These are phyloP conservation scores for Argyrosomus regius DNA, from an alignment of 2,797 vertebrate species.

Conservation along the genomic window DNA sequence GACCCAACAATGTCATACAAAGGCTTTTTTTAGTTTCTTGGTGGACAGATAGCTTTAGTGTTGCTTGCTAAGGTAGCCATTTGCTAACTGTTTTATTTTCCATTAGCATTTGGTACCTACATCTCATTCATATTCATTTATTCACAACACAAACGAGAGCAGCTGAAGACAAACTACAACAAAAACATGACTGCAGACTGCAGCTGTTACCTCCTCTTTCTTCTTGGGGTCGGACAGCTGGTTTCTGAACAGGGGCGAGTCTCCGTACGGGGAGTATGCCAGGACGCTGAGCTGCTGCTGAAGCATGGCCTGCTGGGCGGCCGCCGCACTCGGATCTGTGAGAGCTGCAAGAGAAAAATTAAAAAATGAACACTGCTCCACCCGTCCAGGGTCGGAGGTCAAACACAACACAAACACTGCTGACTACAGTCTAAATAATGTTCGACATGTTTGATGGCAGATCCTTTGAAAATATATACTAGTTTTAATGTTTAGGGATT, in stretches of 20 bases:
- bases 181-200: too few relatives aligned
- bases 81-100: too few relatives aligned
- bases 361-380: not conserved
- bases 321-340: constrained; percentile 90
- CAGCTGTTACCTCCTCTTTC: constrained; percentile 92
- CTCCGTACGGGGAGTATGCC: constrained; percentile 94
- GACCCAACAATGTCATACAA: too few relatives aligned
- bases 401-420: not conserved
- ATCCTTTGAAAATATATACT: not conserved
- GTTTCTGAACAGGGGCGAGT: constrained; percentile 97
- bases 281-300: constrained; percentile 95
- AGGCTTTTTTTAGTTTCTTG: too few relatives aligned
- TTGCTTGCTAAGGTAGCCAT: too few relatives aligned
- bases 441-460: not conserved
- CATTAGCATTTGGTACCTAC: too few relatives aligned
- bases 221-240: constrained; percentile 97
- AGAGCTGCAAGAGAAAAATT: constrained; percentile 82
- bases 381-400: not conserved
- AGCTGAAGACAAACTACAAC: not conserved
- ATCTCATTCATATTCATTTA: too few relatives aligned
- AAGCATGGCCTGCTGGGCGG: constrained; percentile 91
- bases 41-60: too few relatives aligned
- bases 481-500: not conserved
- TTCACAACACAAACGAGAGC: not conserved
- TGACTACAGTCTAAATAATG: not conserved